Evolutionary conservation across 2,888 invertebrate genomes (phyloP).

Genomic region (Cephus spinipes): DNA sequence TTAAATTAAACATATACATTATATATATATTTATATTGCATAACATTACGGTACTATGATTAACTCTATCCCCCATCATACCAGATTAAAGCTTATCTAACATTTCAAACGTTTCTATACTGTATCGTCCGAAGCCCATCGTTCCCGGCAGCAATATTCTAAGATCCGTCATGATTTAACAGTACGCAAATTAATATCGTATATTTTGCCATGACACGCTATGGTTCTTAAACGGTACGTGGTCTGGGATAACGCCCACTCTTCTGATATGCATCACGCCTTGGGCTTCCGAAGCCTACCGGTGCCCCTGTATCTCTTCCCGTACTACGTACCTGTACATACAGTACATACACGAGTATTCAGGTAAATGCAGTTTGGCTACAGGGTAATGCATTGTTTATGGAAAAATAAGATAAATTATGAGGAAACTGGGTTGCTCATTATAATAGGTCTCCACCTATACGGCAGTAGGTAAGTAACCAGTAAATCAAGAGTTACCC

Average conservation of each 20-base stretch:
- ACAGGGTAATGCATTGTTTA: not conserved
- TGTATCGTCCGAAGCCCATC: not conserved
- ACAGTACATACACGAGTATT: slow-evolving; percentile 20
- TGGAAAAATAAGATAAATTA: slow-evolving; percentile 21
- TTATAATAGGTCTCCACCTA: too few species aligned
- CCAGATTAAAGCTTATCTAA: not conserved
- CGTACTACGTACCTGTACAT: slow-evolving; percentile 8
- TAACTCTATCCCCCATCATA: not conserved
- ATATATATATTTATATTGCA: not conserved
- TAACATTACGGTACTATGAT: not conserved
- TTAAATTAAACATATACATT: slow-evolving; percentile 1
- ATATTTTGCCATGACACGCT: slow-evolving; percentile 19
- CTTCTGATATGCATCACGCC: slow-evolving; percentile 35
- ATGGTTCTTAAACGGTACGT: slow-evolving; percentile 7
- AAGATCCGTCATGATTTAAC: not conserved
- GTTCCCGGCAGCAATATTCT: not conserved
- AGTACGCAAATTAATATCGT: slow-evolving; percentile 15
- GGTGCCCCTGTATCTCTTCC: slow-evolving; percentile 36
- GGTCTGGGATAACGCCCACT: slow-evolving; percentile 30
- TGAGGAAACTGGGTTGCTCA: slow-evolving; percentile 26
- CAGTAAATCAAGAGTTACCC: too few species aligned
- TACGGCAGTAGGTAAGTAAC: too few species aligned
- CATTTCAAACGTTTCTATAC: not conserved
- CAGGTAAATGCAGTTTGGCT: slow-evolving; percentile 33
- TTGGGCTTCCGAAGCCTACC: slow-evolving; percentile 34